Evolutionary conservation across 2,888 invertebrate species (phyloP).

Genomic region (Aphodius granarius): DNA sequence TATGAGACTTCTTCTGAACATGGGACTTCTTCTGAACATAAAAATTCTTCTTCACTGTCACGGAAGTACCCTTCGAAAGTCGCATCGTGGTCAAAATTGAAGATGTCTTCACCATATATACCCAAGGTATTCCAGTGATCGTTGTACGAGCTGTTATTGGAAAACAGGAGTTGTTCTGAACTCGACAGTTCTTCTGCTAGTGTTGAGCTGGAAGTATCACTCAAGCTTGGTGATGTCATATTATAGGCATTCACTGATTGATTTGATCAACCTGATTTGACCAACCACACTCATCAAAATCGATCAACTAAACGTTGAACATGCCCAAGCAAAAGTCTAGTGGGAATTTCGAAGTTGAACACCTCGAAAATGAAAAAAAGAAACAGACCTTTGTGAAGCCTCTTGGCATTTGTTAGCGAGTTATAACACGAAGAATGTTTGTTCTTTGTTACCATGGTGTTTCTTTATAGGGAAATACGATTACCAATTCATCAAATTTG

Average conservation of each 20-base stretch:
- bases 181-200: too few species aligned
- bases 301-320: too few species aligned
- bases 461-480: background rate
- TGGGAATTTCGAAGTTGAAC: background rate
- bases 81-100: constrained; percentile 61
- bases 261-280: too few species aligned
- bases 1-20: too few species aligned
- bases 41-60: constrained; percentile 67
- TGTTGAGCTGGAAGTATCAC: background rate
- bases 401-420: background rate
- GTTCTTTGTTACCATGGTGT: background rate
- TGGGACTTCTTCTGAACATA: too few species aligned
- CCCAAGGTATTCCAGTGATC: constrained; percentile 63
- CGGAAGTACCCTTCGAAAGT: constrained; percentile 65
- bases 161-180: too few species aligned
- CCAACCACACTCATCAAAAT: too few species aligned
- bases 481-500: background rate
- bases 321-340: too few species aligned
- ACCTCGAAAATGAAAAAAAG: background rate
- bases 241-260: too few species aligned
- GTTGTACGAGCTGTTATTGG: constrained; percentile 57
- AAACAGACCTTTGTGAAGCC: background rate
- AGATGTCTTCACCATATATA: constrained; percentile 64
- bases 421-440: background rate
- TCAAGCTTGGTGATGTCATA: too few species aligned